phyloP scores from a whole-genome alignment of 2,113 vertebrate genomes.

The Argyrosomus japonicus region DNA sequence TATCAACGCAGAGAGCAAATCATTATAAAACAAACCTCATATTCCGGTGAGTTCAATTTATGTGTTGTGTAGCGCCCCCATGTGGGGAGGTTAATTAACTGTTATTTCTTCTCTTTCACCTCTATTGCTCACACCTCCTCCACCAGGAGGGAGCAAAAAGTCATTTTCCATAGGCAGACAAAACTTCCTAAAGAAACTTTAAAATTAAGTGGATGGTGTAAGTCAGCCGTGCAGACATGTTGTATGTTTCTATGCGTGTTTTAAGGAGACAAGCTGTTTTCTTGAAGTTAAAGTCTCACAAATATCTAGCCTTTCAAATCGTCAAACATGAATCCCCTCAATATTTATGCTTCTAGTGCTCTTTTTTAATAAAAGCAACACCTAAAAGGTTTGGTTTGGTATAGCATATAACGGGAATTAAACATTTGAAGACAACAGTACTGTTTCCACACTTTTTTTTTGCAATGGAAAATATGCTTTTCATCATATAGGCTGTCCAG shows the following conservation, averaged over 20 bases:
- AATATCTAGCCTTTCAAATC: background rate
- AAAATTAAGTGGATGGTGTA: background rate
- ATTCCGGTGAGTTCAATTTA: background rate
- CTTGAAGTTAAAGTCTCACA: background rate
- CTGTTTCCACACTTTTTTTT: background rate
- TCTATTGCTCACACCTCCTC: background rate
- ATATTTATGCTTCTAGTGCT: background rate
- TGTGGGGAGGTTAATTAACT: background rate
- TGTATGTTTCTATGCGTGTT: background rate
- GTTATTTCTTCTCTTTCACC: background rate
- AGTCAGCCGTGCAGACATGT: background rate
- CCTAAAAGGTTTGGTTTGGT: background rate
- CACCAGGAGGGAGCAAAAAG: slow-evolving; percentile 58
- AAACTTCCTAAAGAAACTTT: background rate
- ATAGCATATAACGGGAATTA: background rate
- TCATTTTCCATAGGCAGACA: background rate
- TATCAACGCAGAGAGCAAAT: background rate
- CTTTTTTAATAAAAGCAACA: background rate
- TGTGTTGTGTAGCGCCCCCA: slow-evolving; percentile 24
- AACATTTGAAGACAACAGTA: background rate
- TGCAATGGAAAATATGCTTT: background rate
- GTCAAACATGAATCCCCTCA: rapidly evolving
- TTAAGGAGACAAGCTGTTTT: background rate
- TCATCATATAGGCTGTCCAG: background rate
- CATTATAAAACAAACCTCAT: background rate